Conservation (phyloP, 2,113 vertebrate genomes). For the Martes martes region DNA sequence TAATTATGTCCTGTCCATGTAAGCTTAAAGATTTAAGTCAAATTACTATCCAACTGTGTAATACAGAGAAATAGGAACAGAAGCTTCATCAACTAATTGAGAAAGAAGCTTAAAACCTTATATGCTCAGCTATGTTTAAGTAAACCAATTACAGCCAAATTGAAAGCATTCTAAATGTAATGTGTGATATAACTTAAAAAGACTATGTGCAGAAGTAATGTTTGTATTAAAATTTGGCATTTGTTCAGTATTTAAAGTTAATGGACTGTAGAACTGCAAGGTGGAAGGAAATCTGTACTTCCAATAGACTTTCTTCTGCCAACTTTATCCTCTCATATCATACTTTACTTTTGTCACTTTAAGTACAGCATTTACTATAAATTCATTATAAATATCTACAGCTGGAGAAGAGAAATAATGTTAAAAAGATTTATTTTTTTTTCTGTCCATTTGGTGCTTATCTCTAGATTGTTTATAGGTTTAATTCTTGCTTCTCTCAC, state of each 20-base stretch:
- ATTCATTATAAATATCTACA: slow-evolving; percentile 37
- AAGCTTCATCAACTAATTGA: slow-evolving; percentile 6
- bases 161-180: slow-evolving; percentile 39
- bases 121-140: background rate
- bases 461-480: slow-evolving; percentile 46
- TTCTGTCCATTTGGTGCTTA: slow-evolving; percentile 44
- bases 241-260: slow-evolving; percentile 65
- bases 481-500: slow-evolving; percentile 52
- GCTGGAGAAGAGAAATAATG: slow-evolving; percentile 18
- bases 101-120: background rate
- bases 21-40: background rate
- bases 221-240: slow-evolving; percentile 46
- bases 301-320: slow-evolving; percentile 32
- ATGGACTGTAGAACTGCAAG: background rate
- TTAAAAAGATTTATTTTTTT: slow-evolving; percentile 46
- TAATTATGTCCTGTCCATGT: background rate
- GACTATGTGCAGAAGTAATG: background rate
- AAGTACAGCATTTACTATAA: slow-evolving; percentile 9
- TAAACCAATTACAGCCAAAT: background rate
- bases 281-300: slow-evolving; percentile 20
- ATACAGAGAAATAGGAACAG: background rate
- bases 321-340: slow-evolving; percentile 46
- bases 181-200: slow-evolving; percentile 42
- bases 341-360: slow-evolving; percentile 44
- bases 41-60: background rate